A percentile compares a stretch with the other conserved stretches of the same genome.
Conservation (phyloP, 1,140 invertebrate genomes). For the Ctenoplectra terminalis region DNA sequence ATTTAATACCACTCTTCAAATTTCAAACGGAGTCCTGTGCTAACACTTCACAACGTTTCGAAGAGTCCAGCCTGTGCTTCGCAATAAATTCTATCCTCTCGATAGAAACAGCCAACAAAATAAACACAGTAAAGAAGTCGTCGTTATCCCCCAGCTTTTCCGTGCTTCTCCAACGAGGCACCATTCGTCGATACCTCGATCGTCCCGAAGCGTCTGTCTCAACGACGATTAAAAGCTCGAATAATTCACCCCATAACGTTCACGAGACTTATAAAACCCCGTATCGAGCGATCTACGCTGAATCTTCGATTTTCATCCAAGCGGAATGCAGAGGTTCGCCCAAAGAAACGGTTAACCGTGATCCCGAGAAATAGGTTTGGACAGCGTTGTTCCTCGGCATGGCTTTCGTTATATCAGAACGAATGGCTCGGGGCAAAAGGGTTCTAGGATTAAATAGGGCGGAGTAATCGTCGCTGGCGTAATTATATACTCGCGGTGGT, state of each 20-base stretch:
- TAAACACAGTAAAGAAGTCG: neutral
- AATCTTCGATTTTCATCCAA: neutral
- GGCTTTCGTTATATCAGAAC: slow-evolving; percentile 35
- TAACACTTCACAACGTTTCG: too few species aligned
- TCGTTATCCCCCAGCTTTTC: neutral
- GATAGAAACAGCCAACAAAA: neutral
- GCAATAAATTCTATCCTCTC: too few species aligned
- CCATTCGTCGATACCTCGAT: neutral
- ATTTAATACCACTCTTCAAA: too few species aligned
- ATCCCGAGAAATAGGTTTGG: neutral
- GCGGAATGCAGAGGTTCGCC: neutral
- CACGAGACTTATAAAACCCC: neutral
- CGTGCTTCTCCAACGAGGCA: neutral
- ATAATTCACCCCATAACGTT: neutral
- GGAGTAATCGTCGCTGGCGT: slow-evolving; percentile 50
- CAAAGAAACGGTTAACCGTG: neutral
- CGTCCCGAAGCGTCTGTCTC: neutral
- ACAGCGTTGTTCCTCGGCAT: neutral
- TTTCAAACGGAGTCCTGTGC: too few species aligned
- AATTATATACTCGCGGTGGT: slow-evolving; percentile 53
- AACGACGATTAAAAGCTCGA: neutral
- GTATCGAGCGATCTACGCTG: neutral
- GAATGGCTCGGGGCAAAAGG: slow-evolving; percentile 40
- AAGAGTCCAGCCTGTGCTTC: too few species aligned
- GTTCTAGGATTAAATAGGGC: slow-evolving; percentile 62